Conservation (phyloP, 1,140 invertebrate genomes). For the Reticulitermes speratus region DNA sequence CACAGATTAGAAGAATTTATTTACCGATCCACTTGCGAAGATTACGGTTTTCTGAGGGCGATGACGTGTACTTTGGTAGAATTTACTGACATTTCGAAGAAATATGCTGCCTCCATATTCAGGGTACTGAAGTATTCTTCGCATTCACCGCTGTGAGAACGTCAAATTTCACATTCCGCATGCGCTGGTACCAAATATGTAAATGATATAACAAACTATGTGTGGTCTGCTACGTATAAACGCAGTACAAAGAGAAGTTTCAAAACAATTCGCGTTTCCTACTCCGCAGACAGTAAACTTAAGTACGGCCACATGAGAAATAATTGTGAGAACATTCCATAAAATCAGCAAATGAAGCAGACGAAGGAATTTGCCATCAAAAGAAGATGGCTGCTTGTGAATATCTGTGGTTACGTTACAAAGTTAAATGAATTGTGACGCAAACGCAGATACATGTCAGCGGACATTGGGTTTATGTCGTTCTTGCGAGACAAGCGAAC, state of each 20-base stretch:
- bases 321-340: neutral
- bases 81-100: too few species aligned
- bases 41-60: too few species aligned
- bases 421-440: neutral
- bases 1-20: too few species aligned
- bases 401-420: neutral
- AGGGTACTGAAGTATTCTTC: too few species aligned
- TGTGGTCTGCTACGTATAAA: neutral
- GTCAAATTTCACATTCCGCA: too few species aligned
- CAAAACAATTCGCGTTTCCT: neutral
- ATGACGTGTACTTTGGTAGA: too few species aligned
- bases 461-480: too few species aligned
- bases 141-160: too few species aligned
- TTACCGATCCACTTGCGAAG: too few species aligned
- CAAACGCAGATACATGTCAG: neutral
- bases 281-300: neutral
- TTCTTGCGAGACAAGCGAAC: too few species aligned
- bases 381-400: neutral
- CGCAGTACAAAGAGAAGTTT: neutral
- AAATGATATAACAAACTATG: constrained; percentile 8
- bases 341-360: neutral
- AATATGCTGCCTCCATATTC: too few species aligned
- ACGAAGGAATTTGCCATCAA: neutral
- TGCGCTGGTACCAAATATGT: neutral
- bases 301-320: neutral